phyloP scores from a whole-genome alignment of 1,140 invertebrate species.

The Drosophila sulfurigaster region DNA sequence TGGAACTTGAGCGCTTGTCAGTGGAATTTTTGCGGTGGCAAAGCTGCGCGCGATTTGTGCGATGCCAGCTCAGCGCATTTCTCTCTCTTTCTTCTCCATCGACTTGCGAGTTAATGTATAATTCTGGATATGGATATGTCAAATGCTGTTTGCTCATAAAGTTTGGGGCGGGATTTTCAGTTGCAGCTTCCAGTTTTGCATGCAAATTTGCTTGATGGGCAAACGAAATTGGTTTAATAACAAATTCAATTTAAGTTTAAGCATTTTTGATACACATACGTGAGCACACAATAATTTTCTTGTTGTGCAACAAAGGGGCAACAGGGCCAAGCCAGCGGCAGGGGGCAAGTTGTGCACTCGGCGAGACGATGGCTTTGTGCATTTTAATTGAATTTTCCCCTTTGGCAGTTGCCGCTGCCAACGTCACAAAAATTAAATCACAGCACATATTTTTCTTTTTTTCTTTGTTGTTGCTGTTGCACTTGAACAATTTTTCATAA shows the following conservation, averaged over 20 bases:
- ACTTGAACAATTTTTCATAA: constrained; percentile 78
- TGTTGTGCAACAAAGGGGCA: neutral
- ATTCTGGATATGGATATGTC: constrained; percentile 46
- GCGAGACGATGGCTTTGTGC: constrained; percentile 74
- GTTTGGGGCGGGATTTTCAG: neutral
- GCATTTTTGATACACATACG: constrained; percentile 71
- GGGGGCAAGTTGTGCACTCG: constrained; percentile 31
- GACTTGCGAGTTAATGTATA: neutral
- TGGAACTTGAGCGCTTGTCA: constrained; percentile 37
- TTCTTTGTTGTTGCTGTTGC: constrained; percentile 46
- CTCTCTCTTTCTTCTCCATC: too few species aligned
- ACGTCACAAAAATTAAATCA: constrained; percentile 75
- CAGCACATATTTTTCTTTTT: constrained; percentile 51
- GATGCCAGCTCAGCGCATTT: constrained; percentile 46
- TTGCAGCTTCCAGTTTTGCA: constrained; percentile 36
- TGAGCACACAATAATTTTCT: constrained; percentile 58
- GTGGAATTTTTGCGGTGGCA: constrained; percentile 28
- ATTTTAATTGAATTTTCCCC: constrained; percentile 79
- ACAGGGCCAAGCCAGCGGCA: neutral
- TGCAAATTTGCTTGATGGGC: constrained; percentile 58
- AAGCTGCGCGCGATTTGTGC: constrained; percentile 37
- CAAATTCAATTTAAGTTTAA: constrained; percentile 78
- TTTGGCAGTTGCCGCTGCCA: constrained; percentile 22
- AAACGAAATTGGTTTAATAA: constrained; percentile 71
- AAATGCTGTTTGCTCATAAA: neutral